These are phyloP conservation scores for Goniozus legneri DNA, from an alignment of 1,140 invertebrate genomes.

Conservation along the genomic window DNA sequence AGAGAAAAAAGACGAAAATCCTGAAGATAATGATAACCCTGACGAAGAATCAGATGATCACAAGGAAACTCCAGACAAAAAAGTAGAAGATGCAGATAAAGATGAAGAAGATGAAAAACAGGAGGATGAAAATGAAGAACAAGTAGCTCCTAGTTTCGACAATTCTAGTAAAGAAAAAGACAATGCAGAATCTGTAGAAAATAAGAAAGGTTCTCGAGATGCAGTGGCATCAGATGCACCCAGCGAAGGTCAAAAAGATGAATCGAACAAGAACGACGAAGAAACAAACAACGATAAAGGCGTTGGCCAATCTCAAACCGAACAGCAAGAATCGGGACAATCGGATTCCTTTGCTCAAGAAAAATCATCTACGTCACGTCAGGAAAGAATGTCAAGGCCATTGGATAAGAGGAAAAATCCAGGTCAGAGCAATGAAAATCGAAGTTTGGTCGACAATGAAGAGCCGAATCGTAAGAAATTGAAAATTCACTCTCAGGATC, in stretches of 20 bases:
- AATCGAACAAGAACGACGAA: constrained; percentile 40
- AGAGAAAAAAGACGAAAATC: constrained; percentile 32
- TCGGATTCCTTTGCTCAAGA: constrained; percentile 41
- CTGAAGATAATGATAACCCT: constrained; percentile 31
- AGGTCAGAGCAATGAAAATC: constrained; percentile 50
- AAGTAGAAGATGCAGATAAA: constrained; percentile 37
- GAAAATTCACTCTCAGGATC: constrained; percentile 52
- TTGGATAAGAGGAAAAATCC: constrained; percentile 50
- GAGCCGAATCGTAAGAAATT: constrained; percentile 54
- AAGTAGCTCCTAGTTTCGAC: constrained; percentile 36
- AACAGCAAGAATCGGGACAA: constrained; percentile 52
- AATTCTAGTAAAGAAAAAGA: constrained; percentile 38
- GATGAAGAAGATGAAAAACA: constrained; percentile 51
- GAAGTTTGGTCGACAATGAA: constrained; percentile 48
- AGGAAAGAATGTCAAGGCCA: constrained; percentile 28
- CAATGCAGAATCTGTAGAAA: too few species aligned
- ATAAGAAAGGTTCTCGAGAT: constrained; percentile 43
- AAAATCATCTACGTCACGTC: constrained; percentile 24
- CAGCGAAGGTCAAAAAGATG: neutral
- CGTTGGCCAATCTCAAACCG: constrained; percentile 53
- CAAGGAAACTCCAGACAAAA: constrained; percentile 24
- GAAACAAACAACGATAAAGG: constrained; percentile 53
- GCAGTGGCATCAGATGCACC: constrained; percentile 30
- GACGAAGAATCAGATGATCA: constrained; percentile 33
- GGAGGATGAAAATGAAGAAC: constrained; percentile 54